These are phyloP conservation scores for Planiliza haematocheilus DNA, from an alignment of 2,113 vertebrate species.

Conservation along the genomic window DNA sequence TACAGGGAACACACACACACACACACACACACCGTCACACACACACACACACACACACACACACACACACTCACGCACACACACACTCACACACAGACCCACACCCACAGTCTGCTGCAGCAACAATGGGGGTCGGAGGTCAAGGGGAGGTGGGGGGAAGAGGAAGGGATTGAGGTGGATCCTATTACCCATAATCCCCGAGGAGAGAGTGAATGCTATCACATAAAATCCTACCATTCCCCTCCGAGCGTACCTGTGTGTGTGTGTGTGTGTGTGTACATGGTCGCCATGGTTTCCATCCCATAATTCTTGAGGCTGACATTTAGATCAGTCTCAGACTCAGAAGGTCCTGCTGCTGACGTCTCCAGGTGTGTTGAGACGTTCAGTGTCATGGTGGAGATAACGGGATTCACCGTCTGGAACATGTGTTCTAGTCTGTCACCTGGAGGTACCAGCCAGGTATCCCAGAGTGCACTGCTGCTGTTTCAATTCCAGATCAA, in stretches of 20 bases:
- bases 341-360: slow-evolving; percentile 6
- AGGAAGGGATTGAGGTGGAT: slow-evolving; percentile 53
- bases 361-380: slow-evolving; percentile 32
- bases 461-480: no score
- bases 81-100: no score
- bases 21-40: not conserved
- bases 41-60: no score
- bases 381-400: no score
- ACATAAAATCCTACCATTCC: slow-evolving; percentile 61
- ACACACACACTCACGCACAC: no score
- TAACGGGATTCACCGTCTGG: no score
- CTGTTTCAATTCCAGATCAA: no score
- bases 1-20: slow-evolving; percentile 31
- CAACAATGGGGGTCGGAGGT: slow-evolving; percentile 56
- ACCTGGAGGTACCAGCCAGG: no score
- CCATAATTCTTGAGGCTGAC: slow-evolving; percentile 66
- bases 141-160: slow-evolving; percentile 36
- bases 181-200: slow-evolving; percentile 68
- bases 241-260: slow-evolving; percentile 3
- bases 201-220: slow-evolving; percentile 56
- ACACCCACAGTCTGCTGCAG: not conserved
- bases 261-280: slow-evolving; percentile 11
- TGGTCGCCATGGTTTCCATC: slow-evolving; percentile 39
- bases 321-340: slow-evolving; percentile 51
- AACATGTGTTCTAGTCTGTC: no score